Base-by-base conservation (phyloP, 2,888 invertebrate genomes). In the Nomada fabriciana region DNA sequence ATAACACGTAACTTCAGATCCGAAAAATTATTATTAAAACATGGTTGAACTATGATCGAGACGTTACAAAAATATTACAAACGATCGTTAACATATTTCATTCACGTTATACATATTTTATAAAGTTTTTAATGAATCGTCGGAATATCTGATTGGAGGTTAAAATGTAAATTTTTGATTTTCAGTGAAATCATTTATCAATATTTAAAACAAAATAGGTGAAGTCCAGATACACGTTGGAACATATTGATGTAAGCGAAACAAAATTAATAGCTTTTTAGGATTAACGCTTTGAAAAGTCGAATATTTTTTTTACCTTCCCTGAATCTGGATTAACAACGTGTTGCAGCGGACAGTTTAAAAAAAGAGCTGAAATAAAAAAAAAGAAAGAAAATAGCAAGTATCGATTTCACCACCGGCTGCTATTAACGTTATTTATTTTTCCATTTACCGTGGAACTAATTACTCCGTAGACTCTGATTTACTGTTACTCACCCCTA, bases 341-440 rank as follows among this genome's bases (percentile, higher is more conserved):
- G 53, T 29, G 70, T 83, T 67, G 63, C 57, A 57, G 20, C 69
- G 59, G 74, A 80, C 76, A 73, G 78, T 65, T 60, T 52, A 42
- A 36, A 59, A 64, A 47, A 47, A 47, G 15, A 47, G 4, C 57
- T 52, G 47, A 25, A 59, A 64, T 13, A 47, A 47, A 47, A 47
- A 47, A 13, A 3, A 13, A 57, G 13, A 11, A 20, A 25, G 23
- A 57, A 67, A 73, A 76, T 71, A 80, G 74, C 69, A 23, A 55
- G 61, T 86, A 87, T 87, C 76, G 87, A 87, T 87, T 86, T 52
- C 69, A 29, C 60, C 73, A 57, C 80, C 87, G 78, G 84, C 87
- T 86, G 86, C 64, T 76, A 55, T 76, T 69, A 84, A 70, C 86
- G 77, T 87, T 84, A 87, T 87, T 87, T 87, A 87, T 87, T 87